Evolutionary conservation across 2,888 invertebrate genomes (phyloP), one percentile per base, ranked within the genome.

Genomic region (Carcina quercana): DNA sequence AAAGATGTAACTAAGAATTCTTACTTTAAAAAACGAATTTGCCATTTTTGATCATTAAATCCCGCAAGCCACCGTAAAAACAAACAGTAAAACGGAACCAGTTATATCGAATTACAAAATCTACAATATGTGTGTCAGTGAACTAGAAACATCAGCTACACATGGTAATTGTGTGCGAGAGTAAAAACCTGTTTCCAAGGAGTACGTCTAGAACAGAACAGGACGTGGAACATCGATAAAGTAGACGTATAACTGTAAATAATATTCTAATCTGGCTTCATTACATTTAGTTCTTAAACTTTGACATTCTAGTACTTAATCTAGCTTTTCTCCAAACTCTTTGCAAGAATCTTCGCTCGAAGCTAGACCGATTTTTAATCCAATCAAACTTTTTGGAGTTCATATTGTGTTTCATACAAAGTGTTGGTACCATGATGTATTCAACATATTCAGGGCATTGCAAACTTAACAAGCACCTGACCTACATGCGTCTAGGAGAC

Each of bases 81-180:
- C 29, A 20, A 13, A 32, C 15, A 22, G 17, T 14, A 25, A 32
- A 48, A 39, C 38, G 39, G 41, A 50, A 50, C 34, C 34, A 43
- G 33, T 45, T 37, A 38, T 32, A 43, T 32, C 34, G 34, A 42
- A 42, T 45, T 43, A 54, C 48, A 46, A 47, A 45, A 40, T 34
- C 45, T 38, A 38, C 42, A 21, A 41, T 43, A 48, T 44, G 49
- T 64, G 50, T 65, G 63, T 56, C 64, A 60, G 50, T 55, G 54
- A 63, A 65, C 58, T 62, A 64, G 53, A 57, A 53, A 56, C 35
- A 45, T 53, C 45, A 48, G 42, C 43, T 53, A 47, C 53, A 48
- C 53, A 57, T 52, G 53, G 50, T 54, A 50, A 56, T 56, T 35
- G 32, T 41, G 37, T 21, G 30, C 31, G 28, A 41, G 44, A 39